Evolutionary conservation across 2,797 vertebrate genomes (phyloP).

Genomic region (Etheostoma nigrum): DNA sequence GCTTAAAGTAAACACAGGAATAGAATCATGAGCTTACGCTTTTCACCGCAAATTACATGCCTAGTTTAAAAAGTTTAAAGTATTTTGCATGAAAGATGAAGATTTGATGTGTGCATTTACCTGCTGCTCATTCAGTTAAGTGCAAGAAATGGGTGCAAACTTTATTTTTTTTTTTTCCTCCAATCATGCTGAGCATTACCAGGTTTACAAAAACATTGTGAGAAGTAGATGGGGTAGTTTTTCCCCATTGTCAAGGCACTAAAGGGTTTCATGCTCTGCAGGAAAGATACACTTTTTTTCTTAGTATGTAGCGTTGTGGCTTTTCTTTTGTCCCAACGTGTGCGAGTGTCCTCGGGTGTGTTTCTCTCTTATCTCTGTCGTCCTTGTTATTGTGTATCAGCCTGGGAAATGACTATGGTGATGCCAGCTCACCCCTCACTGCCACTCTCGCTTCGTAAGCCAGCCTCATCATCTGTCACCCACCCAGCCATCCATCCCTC

Average conservation of each 20-base stretch:
- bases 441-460: conserved; percentile 86
- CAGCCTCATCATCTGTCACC: conserved; percentile 83
- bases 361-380: conserved; percentile 78
- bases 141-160: conserved; percentile 42
- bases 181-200: conserved; percentile 80
- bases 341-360: conserved; percentile 69
- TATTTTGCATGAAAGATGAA: conserved; percentile 72
- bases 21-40: conserved; percentile 70
- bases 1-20: conserved; percentile 66
- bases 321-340: conserved; percentile 56
- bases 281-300: conserved; percentile 41
- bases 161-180: conserved; percentile 25
- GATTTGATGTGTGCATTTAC: conserved; percentile 70
- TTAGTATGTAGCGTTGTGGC: conserved; percentile 32
- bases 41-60: conserved; percentile 58
- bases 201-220: conserved; percentile 57
- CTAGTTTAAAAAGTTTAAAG: conserved; percentile 32
- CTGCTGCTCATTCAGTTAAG: conserved; percentile 75
- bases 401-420: conserved; percentile 90
- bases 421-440: conserved; percentile 93
- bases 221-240: conserved; percentile 19
- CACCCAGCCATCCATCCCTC: conserved; percentile 45
- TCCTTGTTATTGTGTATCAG: conserved; percentile 80
- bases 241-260: neutral
- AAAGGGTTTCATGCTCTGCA: conserved; percentile 48